Conservation (phyloP, 2,113 vertebrate species). For the Aegotheles bennettii region DNA sequence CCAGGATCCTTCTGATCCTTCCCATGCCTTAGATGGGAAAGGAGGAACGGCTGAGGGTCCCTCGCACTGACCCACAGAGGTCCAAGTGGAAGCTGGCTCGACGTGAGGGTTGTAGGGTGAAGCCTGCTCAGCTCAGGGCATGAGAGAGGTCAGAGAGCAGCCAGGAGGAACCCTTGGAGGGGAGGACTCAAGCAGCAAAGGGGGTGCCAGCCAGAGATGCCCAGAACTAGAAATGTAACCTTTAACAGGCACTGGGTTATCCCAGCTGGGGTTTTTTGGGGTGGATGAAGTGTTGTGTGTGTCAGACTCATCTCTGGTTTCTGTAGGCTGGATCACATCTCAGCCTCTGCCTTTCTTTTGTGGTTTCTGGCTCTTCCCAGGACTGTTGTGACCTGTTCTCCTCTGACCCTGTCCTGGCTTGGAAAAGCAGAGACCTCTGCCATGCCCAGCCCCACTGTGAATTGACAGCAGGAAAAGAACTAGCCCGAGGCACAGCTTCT, state of each 20-base stretch:
- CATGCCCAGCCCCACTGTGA: not conserved
- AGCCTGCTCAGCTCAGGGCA: not conserved
- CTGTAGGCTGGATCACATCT: not conserved
- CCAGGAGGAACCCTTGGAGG: not conserved
- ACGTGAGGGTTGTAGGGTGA: not conserved
- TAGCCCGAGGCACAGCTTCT: not conserved
- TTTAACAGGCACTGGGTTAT: accelerated
- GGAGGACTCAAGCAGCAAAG: accelerated
- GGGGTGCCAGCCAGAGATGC: not conserved
- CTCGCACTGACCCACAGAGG: not conserved
- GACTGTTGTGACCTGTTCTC: not conserved
- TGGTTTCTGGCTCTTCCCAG: not conserved
- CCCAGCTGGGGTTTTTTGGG: not conserved
- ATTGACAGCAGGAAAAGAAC: not conserved
- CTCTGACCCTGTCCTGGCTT: not conserved
- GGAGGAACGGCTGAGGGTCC: not conserved
- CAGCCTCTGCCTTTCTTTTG: not conserved
- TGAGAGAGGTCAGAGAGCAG: not conserved
- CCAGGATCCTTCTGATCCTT: too few species aligned
- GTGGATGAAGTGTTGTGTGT: not conserved
- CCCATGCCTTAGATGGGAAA: not conserved
- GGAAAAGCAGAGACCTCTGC: not conserved
- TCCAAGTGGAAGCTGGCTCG: not conserved
- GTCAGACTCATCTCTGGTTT: not conserved
- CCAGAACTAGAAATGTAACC: accelerated